A percentile compares a stretch with the other conserved stretches of the same genome.
Evolutionary conservation across 2,797 vertebrate genomes (phyloP).

Genomic region (Leuciscus waleckii): DNA sequence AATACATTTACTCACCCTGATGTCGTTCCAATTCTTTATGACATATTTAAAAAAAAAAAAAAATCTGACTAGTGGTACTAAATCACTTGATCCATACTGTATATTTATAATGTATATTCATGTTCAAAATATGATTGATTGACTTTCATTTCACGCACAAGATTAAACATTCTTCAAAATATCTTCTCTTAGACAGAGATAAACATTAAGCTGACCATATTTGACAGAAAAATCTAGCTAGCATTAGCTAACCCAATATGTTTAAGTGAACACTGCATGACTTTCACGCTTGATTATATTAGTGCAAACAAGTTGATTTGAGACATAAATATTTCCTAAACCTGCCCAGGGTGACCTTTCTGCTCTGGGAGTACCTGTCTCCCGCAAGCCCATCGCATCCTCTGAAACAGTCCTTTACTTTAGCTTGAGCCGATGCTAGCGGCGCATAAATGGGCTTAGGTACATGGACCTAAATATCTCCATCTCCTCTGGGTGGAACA

Average conservation of each 20-base stretch:
- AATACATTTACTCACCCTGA: background rate
- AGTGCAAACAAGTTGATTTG: background rate
- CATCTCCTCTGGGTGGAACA: constrained; percentile 34
- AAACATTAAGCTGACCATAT: background rate
- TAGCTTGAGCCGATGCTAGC: constrained; percentile 25
- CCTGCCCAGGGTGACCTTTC: constrained; percentile 13
- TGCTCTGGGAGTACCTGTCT: constrained; percentile 1
- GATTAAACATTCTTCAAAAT: background rate
- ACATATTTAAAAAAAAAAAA: no score
- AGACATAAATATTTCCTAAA: constrained; percentile 31
- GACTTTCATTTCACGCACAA: background rate
- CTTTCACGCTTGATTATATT: background rate
- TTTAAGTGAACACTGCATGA: background rate
- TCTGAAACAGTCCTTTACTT: constrained; percentile 24
- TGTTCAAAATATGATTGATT: no score
- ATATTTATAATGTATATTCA: no score
- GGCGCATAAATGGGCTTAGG: constrained; percentile 27
- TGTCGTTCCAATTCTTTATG: background rate
- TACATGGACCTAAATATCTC: constrained; percentile 41
- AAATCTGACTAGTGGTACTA: background rate
- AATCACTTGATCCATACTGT: background rate
- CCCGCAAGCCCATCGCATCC: background rate
- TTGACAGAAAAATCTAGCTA: background rate
- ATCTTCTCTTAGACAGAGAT: background rate
- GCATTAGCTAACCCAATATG: background rate